These are phyloP conservation scores for Diadumene lineata DNA, from an alignment of 92 coral and sea anemone genomes.

Conservation along the genomic window DNA sequence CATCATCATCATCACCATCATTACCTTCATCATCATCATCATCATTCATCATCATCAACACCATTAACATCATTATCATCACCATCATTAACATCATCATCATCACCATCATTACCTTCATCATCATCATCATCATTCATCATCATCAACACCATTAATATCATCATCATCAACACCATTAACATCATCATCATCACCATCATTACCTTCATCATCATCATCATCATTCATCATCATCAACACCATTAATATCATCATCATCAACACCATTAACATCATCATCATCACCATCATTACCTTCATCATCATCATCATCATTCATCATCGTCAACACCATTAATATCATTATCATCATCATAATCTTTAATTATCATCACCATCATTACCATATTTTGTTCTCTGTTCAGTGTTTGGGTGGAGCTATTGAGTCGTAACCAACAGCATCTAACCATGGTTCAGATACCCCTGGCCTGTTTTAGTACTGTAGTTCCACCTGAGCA, in stretches of 20 bases:
- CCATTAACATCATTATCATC: not conserved
- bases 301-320: not conserved
- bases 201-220: conserved; percentile 1
- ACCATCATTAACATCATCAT: not conserved
- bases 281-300: not conserved
- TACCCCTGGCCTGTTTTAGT: conserved; percentile 84
- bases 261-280: not conserved
- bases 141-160: too few species aligned
- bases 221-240: not conserved
- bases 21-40: not conserved
- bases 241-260: too few species aligned
- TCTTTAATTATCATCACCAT: not conserved
- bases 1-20: not conserved
- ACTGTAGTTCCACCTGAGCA: conserved; percentile 72
- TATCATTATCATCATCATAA: not conserved
- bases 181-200: conserved; percentile 5
- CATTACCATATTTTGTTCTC: not conserved
- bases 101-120: not conserved
- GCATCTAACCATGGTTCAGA: conserved; percentile 77
- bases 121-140: not conserved
- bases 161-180: not conserved
- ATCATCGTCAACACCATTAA: not conserved
- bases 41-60: not conserved
- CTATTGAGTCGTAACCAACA: conserved; percentile 90
- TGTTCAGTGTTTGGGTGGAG: conserved; percentile 84